Conservation (phyloP, 2,888 invertebrate genomes). For the Dynastes grantii region DNA sequence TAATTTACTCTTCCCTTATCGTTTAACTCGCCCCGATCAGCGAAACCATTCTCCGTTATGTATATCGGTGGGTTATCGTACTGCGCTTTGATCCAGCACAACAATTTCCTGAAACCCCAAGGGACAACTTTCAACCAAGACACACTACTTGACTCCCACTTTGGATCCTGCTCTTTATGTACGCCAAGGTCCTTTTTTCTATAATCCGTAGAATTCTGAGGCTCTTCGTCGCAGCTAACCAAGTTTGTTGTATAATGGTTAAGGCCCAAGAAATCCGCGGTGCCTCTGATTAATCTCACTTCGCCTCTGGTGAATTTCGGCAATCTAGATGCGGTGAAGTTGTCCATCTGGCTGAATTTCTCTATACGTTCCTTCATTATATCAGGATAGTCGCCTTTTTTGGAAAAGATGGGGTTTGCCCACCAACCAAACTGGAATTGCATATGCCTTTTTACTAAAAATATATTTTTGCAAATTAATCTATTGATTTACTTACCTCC, state of each 20-base stretch:
- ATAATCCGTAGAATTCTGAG: constrained; percentile 69
- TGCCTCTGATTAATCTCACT: constrained; percentile 70
- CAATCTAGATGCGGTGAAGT: constrained; percentile 69
- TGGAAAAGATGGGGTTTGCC: constrained; percentile 71
- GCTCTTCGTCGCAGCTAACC: constrained; percentile 64
- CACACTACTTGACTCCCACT: constrained; percentile 72
- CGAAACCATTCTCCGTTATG: constrained; percentile 76
- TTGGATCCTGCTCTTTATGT: constrained; percentile 67
- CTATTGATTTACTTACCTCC: constrained; percentile 67
- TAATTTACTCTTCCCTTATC: constrained; percentile 72
- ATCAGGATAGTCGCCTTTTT: constrained; percentile 72
- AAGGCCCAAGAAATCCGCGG: constrained; percentile 78
- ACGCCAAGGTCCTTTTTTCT: constrained; percentile 70
- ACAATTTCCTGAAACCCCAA: constrained; percentile 75
- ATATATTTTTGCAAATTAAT: no score
- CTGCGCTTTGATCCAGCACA: constrained; percentile 70
- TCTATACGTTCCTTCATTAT: constrained; percentile 70
- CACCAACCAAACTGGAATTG: constrained; percentile 69
- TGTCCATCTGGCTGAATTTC: constrained; percentile 69
- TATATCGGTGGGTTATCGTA: constrained; percentile 73
- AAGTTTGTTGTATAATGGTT: constrained; percentile 76
- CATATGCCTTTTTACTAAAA: no score
- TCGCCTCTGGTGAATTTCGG: constrained; percentile 70
- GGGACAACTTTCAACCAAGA: constrained; percentile 75
- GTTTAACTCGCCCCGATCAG: constrained; percentile 70